Conservation (phyloP, 2,113 vertebrate genomes). For the Thinocorus orbignyianus region DNA sequence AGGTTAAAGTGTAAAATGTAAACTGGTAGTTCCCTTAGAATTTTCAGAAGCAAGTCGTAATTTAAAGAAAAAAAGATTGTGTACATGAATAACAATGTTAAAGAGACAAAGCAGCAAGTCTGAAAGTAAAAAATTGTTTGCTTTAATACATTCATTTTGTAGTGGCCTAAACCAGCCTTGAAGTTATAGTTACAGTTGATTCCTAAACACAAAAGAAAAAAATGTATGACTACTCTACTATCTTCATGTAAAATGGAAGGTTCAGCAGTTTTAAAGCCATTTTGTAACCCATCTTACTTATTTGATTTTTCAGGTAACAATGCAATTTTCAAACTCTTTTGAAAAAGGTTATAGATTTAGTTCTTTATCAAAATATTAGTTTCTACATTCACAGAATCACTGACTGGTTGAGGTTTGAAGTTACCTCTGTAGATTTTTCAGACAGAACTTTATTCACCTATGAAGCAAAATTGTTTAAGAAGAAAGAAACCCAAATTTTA, state of each 20-base stretch:
- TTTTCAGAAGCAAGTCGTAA: background rate
- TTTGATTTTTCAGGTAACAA: background rate
- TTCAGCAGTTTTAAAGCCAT: background rate
- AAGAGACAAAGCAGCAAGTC: background rate
- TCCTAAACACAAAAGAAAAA: background rate
- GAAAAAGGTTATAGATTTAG: background rate
- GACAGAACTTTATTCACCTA: background rate
- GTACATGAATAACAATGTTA: background rate
- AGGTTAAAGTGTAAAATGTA: background rate
- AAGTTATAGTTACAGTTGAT: background rate
- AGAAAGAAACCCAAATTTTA: background rate
- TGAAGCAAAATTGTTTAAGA: background rate
- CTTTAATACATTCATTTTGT: background rate
- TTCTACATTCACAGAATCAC: background rate
- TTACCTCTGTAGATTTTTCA: background rate
- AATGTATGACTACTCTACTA: background rate
- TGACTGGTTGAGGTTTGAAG: background rate
- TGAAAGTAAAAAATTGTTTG: background rate
- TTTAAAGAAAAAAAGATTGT: background rate
- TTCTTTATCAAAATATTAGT: background rate
- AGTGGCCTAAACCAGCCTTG: background rate
- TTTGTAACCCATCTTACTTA: background rate
- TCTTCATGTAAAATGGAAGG: background rate
- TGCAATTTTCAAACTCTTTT: background rate
- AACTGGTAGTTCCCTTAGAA: background rate